Percentiles rank a stretch among this genome's conserved stretches.
Evolutionary conservation across 1,140 invertebrate genomes (phyloP).

Genomic region (Anoplophora glabripennis): DNA sequence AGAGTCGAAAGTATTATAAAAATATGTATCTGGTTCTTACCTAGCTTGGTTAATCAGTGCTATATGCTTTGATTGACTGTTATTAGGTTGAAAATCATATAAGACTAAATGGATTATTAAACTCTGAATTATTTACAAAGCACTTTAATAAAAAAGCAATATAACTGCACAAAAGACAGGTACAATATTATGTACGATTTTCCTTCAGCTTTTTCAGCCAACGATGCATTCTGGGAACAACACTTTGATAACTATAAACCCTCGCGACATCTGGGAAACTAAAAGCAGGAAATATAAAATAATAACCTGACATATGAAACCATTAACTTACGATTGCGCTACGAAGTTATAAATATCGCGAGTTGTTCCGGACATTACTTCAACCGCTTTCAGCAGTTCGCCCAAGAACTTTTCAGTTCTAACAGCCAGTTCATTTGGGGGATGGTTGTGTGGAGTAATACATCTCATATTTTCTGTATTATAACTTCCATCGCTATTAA

Average conservation of each 20-base stretch:
- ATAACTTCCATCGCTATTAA: background rate
- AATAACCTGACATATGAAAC: too few species aligned
- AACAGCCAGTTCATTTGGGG: background rate
- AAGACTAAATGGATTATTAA: background rate
- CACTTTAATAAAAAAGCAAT: background rate
- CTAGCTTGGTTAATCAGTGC: too few species aligned
- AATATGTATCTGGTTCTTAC: too few species aligned
- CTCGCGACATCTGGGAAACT: background rate
- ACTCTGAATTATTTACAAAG: background rate
- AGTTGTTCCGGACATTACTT: constrained; percentile 4
- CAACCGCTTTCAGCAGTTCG: background rate
- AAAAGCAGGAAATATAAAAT: background rate
- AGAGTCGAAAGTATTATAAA: too few species aligned
- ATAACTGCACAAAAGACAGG: background rate
- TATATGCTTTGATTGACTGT: too few species aligned
- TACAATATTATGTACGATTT: background rate
- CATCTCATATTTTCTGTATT: background rate
- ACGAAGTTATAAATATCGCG: constrained; percentile 3
- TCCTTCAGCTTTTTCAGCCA: constrained; percentile 6
- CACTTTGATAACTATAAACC: background rate
- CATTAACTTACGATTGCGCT: background rate
- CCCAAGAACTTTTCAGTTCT: background rate
- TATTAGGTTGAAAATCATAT: too few species aligned
- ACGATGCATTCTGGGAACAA: constrained; percentile 6
- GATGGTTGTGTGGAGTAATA: constrained; percentile 1